Conservation (phyloP, 2,797 vertebrate species). For the Coluber constrictor region DNA sequence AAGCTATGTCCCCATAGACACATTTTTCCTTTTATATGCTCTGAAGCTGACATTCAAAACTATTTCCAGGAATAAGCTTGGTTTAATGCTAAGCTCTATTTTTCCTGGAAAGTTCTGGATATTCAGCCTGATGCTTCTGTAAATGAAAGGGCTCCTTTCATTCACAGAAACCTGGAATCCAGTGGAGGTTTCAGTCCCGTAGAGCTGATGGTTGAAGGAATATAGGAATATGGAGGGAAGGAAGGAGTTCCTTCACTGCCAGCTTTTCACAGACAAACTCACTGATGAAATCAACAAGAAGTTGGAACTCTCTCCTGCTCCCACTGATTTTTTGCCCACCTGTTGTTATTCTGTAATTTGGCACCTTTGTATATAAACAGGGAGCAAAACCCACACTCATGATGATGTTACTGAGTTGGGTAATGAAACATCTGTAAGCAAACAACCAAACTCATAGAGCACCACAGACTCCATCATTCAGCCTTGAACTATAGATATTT, state of each 20-base stretch:
- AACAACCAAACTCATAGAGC: not conserved
- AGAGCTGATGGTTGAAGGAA: not conserved
- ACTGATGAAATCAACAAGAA: not conserved
- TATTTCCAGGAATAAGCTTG: not conserved
- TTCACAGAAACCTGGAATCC: not conserved
- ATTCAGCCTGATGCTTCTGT: not conserved
- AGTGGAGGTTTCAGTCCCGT: not conserved
- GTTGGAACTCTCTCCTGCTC: not conserved
- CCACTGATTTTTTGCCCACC: not conserved
- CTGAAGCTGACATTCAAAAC: not conserved
- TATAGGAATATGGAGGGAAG: not conserved
- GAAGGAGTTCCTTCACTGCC: too few relatives aligned
- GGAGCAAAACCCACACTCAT: not conserved
- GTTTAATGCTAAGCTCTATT: not conserved
- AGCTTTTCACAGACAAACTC: not conserved
- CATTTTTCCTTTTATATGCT: not conserved
- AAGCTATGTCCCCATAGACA: not conserved
- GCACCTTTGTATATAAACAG: not conserved
- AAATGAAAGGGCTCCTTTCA: not conserved
- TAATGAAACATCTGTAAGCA: not conserved
- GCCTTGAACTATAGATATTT: not conserved
- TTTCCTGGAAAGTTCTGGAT: not conserved
- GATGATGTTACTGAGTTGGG: not conserved
- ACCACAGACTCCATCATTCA: not conserved
- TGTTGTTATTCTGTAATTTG: not conserved